Evolutionary conservation across 2,113 vertebrate species (phyloP), one percentile per base, ranked within the genome.

Genomic region (Hepsetus odoe): DNA sequence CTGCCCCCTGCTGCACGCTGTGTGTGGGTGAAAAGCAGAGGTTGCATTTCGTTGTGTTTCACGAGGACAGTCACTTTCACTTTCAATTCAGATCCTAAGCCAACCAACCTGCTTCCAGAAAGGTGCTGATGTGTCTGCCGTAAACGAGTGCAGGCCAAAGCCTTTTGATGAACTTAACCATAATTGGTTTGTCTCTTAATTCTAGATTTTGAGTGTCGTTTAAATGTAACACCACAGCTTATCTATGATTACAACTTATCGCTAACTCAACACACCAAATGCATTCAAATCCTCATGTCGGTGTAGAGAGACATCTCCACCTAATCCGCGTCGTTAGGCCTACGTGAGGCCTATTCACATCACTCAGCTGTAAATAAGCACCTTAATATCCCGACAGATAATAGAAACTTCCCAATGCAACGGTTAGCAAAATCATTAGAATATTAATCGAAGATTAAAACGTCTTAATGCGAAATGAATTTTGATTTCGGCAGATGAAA

Each of bases 391-490:
- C 85, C 82, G 77, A 73, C 80, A 66, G 85, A 88, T 61, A 82
- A 35, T 75, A 81, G 72, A 91, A 76, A 89, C 86, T 91, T 90
- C 72, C 68, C 66, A 77, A 82, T 74, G 44, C 22, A 35, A 68
- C 61, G 82, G 84, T 79, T 90, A 87, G 89, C 88, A 85, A 87
- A 89, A 89, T 90, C 89, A 91, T 90, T 91, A 91, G 90, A 93
- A 92, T 91, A 94, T 92, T 93, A 94, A 92, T 91, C 85, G 7
- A 86, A 89, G 89, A 90, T 92, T 65, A 91, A 91, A 89, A 88
- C 84, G 83, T 82, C 82, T 86, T 92, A 91, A 91, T 90, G 86
- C 89, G 84, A 86, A 79, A 77, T 79, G 85, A 86, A 90, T 90
- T 92, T 88, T 83, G 85, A 87, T 92, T 91, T 91, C 86, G 88